phyloP scores from a whole-genome alignment of 2,888 invertebrate species.

The Zhuqinia jingwanae region DNA sequence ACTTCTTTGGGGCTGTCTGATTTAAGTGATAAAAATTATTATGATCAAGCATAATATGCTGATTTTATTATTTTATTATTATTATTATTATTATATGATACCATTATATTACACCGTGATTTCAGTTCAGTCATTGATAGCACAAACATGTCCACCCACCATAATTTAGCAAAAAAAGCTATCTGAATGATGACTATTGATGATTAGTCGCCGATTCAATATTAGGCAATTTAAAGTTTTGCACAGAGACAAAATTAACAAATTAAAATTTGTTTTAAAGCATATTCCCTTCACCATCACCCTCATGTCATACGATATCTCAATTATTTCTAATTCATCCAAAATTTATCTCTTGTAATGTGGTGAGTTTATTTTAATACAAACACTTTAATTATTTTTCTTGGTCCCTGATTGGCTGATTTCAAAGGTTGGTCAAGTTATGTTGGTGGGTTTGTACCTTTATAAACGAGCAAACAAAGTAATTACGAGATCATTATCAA shows the following conservation, averaged over 20 bases:
- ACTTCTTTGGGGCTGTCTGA: conserved; percentile 30
- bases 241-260: no score
- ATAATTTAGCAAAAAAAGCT: no score
- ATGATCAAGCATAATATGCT: not conserved
- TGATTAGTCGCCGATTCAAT: no score
- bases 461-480: not conserved
- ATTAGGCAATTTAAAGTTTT: no score
- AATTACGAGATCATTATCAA: not conserved
- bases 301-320: not conserved
- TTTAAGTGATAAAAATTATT: not conserved
- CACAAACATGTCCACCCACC: no score
- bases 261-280: no score
- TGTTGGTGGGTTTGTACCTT: not conserved
- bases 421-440: not conserved
- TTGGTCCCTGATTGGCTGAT: not conserved
- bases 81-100: no score
- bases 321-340: not conserved
- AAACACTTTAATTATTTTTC: not conserved
- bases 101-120: not conserved
- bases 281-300: not conserved
- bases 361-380: not conserved
- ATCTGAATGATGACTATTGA: no score
- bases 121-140: no score
- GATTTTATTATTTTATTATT: not conserved
- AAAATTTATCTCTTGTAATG: not conserved